Conservation (phyloP, 2,113 vertebrate genomes). For the Sporophila hypoxantha region DNA sequence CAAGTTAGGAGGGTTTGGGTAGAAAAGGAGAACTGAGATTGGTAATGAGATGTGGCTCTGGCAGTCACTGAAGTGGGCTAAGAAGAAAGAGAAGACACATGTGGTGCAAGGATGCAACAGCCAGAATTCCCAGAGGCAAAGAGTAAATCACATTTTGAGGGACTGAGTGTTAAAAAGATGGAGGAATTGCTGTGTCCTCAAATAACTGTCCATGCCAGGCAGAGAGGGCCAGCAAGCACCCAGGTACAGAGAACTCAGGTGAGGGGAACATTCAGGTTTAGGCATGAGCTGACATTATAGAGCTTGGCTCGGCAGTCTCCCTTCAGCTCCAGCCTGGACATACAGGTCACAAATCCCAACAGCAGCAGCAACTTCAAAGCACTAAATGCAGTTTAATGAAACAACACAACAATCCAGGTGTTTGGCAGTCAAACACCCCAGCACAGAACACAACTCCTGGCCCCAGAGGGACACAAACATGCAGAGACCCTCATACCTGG, state of each 20-base stretch:
- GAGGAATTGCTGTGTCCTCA: neutral
- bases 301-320: neutral
- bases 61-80: neutral
- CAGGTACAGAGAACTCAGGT: neutral
- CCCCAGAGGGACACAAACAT: neutral
- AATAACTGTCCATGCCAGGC: neutral
- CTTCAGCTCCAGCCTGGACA: neutral
- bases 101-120: neutral
- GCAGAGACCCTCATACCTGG: constrained; percentile 68
- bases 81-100: neutral
- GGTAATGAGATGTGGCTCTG: neutral
- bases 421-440: neutral
- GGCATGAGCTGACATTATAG: neutral
- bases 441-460: neutral
- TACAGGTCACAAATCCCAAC: neutral
- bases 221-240: neutral
- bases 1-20: neutral
- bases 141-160: neutral
- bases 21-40: neutral
- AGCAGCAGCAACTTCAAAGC: neutral
- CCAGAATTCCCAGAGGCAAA: neutral
- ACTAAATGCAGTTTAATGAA: neutral
- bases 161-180: neutral
- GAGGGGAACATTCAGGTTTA: neutral
- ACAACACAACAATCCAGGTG: neutral